Percentiles rank a stretch among this genome's conserved stretches.
Evolutionary conservation across 2,113 vertebrate genomes (phyloP).

Genomic region (Eudyptes chrysolophus): DNA sequence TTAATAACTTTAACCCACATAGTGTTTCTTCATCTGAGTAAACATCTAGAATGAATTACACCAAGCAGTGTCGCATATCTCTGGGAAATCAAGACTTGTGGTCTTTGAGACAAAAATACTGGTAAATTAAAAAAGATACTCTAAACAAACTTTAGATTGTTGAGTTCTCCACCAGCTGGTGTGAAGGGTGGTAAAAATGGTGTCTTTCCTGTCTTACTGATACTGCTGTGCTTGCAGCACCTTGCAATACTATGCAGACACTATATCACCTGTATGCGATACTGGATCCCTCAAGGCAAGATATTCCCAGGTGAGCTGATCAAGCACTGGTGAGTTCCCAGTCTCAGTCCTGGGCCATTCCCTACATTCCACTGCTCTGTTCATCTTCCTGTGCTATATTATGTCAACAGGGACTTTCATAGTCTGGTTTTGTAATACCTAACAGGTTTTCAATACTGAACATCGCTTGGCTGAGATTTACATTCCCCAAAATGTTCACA

Average conservation of each 20-base stretch:
- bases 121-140: neutral
- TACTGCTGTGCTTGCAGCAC: neutral
- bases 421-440: neutral
- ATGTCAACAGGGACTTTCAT: neutral
- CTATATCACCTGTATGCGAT: rapidly evolving
- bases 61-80: neutral
- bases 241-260: neutral
- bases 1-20: neutral
- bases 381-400: neutral
- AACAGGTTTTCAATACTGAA: neutral
- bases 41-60: neutral
- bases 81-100: neutral
- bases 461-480: neutral
- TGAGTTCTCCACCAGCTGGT: neutral
- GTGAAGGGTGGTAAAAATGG: neutral
- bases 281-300: neutral
- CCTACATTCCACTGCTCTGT: neutral
- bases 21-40: neutral
- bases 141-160: neutral
- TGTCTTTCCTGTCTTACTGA: neutral
- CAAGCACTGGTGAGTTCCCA: neutral
- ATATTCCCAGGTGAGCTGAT: neutral
- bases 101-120: neutral
- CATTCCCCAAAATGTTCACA: rapidly evolving
- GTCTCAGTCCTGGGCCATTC: neutral